Base-by-base conservation (phyloP, 2,797 vertebrate genomes). In the Rhinophrynus dorsalis region DNA sequence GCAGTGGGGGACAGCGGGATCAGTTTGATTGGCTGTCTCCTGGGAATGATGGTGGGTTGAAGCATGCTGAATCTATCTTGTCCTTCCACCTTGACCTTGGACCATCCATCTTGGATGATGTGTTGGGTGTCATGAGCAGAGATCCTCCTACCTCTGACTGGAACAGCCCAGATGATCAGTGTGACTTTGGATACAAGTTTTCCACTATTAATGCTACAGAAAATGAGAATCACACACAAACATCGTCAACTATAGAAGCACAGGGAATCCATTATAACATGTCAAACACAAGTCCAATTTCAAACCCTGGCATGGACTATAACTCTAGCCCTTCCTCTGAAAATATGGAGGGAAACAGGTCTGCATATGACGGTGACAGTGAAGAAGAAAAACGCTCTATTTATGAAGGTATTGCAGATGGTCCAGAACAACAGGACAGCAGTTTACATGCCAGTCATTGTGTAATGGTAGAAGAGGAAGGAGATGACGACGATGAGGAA, bases 21-120 rank as follows among this genome's bases (percentile, higher is more conserved):
- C 40, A 67, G 15, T 3, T 65, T 2, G 70, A 67, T 33, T 30
- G 59, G 75, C 45, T 64, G 6, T 56, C 75, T 9, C 56, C 62
- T 6, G 72, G 54, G 11, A 44, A 66, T 45, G 72, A 78, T 62
- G 63, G 80, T 63, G 78, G 87, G 13, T 81, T 90, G 6, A 84
- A 83, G 57, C 88, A 88, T 38, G 90, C 89, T 0, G 92, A 92
- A 67, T 94, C 92, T 0, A 82, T 91, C 12, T 79, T 93, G 69
- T 93, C 95, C 68, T 88, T 96, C 78, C 93, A 96, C 55, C 78
- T 96, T 74, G 95, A 96, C 64, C 80, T 97, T 66, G 95, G 95
- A 13, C 95, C 94, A 1, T 97, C 95, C 24, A 95, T 97, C 87
- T 83, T 96, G 75, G 94, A 94, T 55, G 95, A 96, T 10, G 94